Conservation (phyloP, 2,888 invertebrate genomes). For the Microchrysa polita region DNA sequence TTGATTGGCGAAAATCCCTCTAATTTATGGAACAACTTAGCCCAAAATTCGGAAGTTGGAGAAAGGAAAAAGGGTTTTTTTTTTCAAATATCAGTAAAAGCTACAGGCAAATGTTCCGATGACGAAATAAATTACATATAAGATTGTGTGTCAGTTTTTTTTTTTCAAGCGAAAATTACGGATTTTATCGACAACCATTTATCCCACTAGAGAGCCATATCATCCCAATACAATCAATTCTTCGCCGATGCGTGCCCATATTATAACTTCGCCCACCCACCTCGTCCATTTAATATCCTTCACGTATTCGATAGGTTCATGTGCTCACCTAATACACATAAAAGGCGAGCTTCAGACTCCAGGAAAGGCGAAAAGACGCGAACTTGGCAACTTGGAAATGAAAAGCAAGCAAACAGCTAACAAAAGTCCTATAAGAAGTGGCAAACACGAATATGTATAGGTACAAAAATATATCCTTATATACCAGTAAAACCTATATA, state of each 20-base stretch:
- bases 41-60: too few species aligned
- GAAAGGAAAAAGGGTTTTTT: too few species aligned
- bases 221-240: neutral
- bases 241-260: slow-evolving; percentile 11
- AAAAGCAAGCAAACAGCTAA: neutral
- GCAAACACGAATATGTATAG: neutral
- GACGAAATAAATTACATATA: too few species aligned
- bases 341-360: neutral
- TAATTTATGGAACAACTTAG: too few species aligned
- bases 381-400: slow-evolving; percentile 7
- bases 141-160: too few species aligned
- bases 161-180: too few species aligned
- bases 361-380: neutral
- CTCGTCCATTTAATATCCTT: neutral
- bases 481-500: neutral
- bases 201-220: neutral
- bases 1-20: too few species aligned
- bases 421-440: slow-evolving; percentile 4
- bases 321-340: neutral
- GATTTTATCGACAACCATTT: too few species aligned
- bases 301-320: slow-evolving; percentile 2
- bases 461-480: too few species aligned
- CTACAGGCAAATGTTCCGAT: too few species aligned
- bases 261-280: neutral
- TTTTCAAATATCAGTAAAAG: too few species aligned